Evolutionary conservation across 2,797 vertebrate genomes (phyloP).

Genomic region (Mormyrus hasselquistii): DNA sequence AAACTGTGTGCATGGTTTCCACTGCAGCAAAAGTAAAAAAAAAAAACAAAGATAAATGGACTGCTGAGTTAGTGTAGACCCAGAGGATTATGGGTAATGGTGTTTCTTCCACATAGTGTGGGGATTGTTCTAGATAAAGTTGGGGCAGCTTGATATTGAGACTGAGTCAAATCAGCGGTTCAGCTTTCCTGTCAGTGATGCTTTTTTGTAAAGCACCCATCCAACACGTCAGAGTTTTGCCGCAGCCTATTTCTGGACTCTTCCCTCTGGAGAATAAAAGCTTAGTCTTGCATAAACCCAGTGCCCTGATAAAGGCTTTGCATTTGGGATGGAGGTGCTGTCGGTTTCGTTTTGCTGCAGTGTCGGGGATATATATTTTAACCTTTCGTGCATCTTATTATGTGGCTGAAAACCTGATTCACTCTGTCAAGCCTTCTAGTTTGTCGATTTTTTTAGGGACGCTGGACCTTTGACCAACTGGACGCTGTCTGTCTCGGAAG

Average conservation of each 20-base stretch:
- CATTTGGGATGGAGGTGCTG: constrained; percentile 28
- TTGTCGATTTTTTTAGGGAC: constrained; percentile 91
- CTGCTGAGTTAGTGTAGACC: not conserved
- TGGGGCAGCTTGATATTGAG: constrained; percentile 27
- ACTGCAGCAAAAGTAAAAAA: constrained; percentile 72
- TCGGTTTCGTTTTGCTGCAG: constrained; percentile 80
- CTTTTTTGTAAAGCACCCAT: not conserved
- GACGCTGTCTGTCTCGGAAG: constrained; percentile 92
- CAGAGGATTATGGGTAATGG: not conserved
- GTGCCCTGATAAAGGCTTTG: constrained; percentile 1
- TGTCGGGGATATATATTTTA: constrained; percentile 46
- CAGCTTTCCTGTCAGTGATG: not conserved
- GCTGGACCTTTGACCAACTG: constrained; percentile 99
- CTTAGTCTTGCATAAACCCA: constrained; percentile 55
- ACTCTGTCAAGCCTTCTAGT: constrained; percentile 92
- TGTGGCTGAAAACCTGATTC: constrained; percentile 79
- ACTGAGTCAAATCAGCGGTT: not conserved
- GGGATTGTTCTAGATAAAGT: constrained; percentile 55
- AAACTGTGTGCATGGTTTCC: constrained; percentile 58
- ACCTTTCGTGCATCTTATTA: constrained; percentile 97
- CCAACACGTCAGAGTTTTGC: not conserved
- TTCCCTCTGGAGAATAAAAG: not conserved
- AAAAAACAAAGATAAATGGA: constrained; percentile 30
- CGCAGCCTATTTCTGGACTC: not conserved
- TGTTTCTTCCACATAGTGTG: constrained; percentile 17